phyloP scores from a whole-genome alignment of 1,140 invertebrate genomes.

The Papilio aristodemus region DNA sequence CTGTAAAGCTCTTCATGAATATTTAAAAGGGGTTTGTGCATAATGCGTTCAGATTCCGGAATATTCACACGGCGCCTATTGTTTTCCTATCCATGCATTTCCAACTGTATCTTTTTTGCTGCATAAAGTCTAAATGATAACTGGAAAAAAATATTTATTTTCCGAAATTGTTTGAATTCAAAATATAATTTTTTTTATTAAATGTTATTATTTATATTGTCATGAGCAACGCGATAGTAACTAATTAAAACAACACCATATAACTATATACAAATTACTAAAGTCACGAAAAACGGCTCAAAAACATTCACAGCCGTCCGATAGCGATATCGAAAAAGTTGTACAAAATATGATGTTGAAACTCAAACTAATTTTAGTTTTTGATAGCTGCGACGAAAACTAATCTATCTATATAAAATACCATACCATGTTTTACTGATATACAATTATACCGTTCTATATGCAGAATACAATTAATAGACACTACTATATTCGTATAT shows the following conservation, averaged over 20 bases:
- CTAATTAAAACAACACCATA: no score
- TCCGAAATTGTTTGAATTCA: background rate
- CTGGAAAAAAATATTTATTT: background rate
- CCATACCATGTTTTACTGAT: background rate
- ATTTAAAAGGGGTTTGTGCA: constrained; percentile 19
- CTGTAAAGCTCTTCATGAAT: constrained; percentile 14
- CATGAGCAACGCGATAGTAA: no score
- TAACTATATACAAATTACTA: no score
- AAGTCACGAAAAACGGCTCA: no score
- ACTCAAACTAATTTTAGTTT: background rate
- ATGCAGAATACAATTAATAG: no score
- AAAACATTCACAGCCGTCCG: background rate
- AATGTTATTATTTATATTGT: no score
- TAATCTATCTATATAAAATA: background rate
- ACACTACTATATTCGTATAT: no score
- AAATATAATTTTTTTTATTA: background rate
- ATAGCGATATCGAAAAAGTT: background rate
- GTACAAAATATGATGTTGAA: background rate
- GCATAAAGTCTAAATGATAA: constrained; percentile 4
- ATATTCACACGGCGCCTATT: constrained; percentile 15
- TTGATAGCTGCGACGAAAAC: background rate
- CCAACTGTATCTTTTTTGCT: constrained; percentile 3
- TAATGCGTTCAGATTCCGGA: constrained; percentile 13
- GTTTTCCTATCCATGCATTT: constrained; percentile 17
- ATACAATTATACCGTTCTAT: no score